Evolutionary conservation across 2,113 vertebrate genomes (phyloP).

Genomic region (Ceyx cyanopectus): DNA sequence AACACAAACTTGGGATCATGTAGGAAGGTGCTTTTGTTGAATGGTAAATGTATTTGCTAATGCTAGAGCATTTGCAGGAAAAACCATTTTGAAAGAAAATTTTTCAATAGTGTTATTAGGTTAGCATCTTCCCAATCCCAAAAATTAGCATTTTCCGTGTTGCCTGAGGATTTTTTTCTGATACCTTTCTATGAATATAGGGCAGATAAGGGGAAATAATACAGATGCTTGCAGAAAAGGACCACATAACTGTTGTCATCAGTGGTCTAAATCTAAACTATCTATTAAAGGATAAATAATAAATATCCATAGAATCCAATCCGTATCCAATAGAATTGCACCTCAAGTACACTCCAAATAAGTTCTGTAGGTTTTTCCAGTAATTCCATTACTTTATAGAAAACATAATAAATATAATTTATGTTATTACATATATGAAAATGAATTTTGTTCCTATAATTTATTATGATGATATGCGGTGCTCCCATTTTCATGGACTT

Average conservation of each 20-base stretch:
- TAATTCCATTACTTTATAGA: neutral
- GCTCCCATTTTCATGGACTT: neutral
- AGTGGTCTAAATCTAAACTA: neutral
- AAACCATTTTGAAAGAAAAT: neutral
- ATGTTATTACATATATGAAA: neutral
- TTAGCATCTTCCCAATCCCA: neutral
- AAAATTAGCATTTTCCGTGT: neutral
- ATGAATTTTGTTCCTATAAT: neutral
- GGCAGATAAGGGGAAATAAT: neutral
- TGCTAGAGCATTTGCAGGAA: neutral
- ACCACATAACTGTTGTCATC: neutral
- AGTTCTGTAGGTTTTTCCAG: neutral
- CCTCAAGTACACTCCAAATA: neutral
- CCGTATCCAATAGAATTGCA: neutral
- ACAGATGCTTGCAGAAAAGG: neutral
- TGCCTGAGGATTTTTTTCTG: neutral
- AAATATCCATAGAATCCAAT: no score
- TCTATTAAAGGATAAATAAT: neutral
- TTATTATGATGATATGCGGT: neutral
- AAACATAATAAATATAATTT: neutral
- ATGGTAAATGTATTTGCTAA: neutral
- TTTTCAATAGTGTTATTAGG: neutral
- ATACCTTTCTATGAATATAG: neutral
- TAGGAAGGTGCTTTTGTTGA: neutral
- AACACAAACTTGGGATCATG: neutral